Base-by-base conservation (phyloP, 2,888 invertebrate species). In the Lissocephala sabroskyi region DNA sequence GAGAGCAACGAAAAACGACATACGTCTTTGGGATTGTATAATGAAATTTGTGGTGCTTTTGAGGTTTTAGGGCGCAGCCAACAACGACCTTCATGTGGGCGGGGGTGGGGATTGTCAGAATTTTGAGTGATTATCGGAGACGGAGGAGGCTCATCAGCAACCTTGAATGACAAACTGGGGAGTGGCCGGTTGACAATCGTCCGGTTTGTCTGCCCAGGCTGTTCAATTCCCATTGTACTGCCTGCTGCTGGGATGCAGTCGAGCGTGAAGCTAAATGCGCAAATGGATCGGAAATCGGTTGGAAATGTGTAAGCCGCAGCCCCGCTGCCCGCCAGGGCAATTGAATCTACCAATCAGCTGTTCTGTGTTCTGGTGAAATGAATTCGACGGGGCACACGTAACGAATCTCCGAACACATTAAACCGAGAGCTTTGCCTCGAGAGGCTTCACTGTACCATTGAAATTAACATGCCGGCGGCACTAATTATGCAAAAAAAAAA, bases 251-350 rank as follows among this genome's bases (percentile, higher is more conserved):
- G 3, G 5, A 4, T 30, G 57, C 58, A 56, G 37, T 59, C 53
- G 61, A 50, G 65, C 74, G 65, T 49, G 45, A 59, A 49, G 54
- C 30, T 43, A 63, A 61, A 18, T n/a, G 19, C 37, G 10, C n/a
- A 37, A n/a, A 37, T 19, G 56, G 52, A 73, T 73, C 68, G 61
- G 54, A 68, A 73, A 63, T 68, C 63, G 60, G 47, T 50, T 59
- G 45, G 45, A 17, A 29, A 33, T 32, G 23, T 37, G 29, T 13
- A 35, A 35, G 35, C 35, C 35, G 35, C 35, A 35, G n/a, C n/a
- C n/a, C n/a, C n/a, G n/a, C n/a, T n/a, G n/a, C n/a, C n/a, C n/a
- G n/a, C n/a, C n/a, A n/a, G n/a, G n/a, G n/a, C n/a, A n/a, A n/a
- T n/a, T n/a, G n/a, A n/a, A n/a, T n/a, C n/a, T n/a, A n/a, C n/a